Base-by-base conservation (phyloP, 2,888 invertebrate genomes). In the Acronicta alni region DNA sequence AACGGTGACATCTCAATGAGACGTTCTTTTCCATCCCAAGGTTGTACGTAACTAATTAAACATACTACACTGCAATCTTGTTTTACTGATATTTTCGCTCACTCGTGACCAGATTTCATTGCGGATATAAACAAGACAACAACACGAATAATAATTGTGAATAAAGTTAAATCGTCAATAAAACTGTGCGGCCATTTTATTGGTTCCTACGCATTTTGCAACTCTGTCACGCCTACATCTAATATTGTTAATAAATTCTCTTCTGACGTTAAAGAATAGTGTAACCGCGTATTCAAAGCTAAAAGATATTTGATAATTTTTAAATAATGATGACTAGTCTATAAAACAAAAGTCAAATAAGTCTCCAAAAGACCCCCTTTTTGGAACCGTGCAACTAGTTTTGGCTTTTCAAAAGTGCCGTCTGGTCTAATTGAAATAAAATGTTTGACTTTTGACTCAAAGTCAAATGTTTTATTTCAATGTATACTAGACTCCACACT, bases 1-100 rank as follows among this genome's bases (percentile, higher is more conserved):
- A 83, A 57, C 53, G 60, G 51, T 72, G 84, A 84, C 85, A 80
- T 81, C 77, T 84, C 84, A 83, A 82, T 84, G 85, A 75, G 78
- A 75, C 63, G 52, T 62, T 72, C 67, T 73, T 75, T 79, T 78
- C 67, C 75, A 74, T 66, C 58, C 38, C 80, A 81, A 82, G 82
- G 79, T 57, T 54, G 23, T 15, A 20, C 20, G 41, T 56, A 59
- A 44, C 23, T 62, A 67, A 61, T 64, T 69, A 66, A 53, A 52
- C 53, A 56, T 58, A 56, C 47, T 42, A 41, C n/a, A n/a, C 39
- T 54, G 42, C 20, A 55, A 51, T 67, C 38, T 57, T 30, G 43
- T 15, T 44, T 48, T 37, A 16, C 38, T 47, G 8, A 47, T 35
- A 47, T 65, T 70, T 60, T 65, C 30, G 23, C 55, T 18, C 8